A percentile compares a stretch with the other conserved stretches of the same genome.
These are phyloP conservation scores for Matsumurasca onukii DNA, from an alignment of 1,140 invertebrate species.

Conservation along the genomic window DNA sequence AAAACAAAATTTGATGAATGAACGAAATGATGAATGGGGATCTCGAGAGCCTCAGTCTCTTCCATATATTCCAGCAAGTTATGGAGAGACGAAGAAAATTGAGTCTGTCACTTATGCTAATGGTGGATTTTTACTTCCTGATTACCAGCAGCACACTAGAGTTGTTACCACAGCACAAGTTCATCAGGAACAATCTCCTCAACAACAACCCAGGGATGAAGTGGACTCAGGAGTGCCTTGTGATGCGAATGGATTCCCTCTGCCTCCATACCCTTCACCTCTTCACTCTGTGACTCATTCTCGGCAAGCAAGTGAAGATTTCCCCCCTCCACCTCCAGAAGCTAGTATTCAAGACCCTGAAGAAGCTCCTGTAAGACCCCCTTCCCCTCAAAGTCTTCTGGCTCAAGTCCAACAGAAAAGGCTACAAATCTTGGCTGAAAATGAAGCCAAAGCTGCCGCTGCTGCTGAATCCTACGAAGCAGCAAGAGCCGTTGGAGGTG, in stretches of 20 bases:
- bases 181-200: constrained; percentile 67
- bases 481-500: constrained; percentile 47
- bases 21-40: constrained; percentile 28
- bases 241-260: constrained; percentile 54
- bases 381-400: constrained; percentile 59
- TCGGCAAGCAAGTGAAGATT: constrained; percentile 83
- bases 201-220: constrained; percentile 50
- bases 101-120: constrained; percentile 57
- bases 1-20: constrained; percentile 17
- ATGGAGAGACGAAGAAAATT: constrained; percentile 43
- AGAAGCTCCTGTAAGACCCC: constrained; percentile 46
- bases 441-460: constrained; percentile 33
- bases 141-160: constrained; percentile 49
- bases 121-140: constrained; percentile 47
- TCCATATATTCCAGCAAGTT: constrained; percentile 55
- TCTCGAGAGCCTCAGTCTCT: constrained; percentile 62
- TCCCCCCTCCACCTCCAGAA: constrained; percentile 81
- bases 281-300: constrained; percentile 74
- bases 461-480: constrained; percentile 46
- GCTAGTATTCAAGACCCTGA: constrained; percentile 58
- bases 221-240: constrained; percentile 53
- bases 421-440: constrained; percentile 57
- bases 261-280: constrained; percentile 72
- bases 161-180: constrained; percentile 78
- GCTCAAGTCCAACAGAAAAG: constrained; percentile 75